Base-by-base conservation (phyloP, 2,888 invertebrate genomes). In the Ornithoptera alexandrae region DNA sequence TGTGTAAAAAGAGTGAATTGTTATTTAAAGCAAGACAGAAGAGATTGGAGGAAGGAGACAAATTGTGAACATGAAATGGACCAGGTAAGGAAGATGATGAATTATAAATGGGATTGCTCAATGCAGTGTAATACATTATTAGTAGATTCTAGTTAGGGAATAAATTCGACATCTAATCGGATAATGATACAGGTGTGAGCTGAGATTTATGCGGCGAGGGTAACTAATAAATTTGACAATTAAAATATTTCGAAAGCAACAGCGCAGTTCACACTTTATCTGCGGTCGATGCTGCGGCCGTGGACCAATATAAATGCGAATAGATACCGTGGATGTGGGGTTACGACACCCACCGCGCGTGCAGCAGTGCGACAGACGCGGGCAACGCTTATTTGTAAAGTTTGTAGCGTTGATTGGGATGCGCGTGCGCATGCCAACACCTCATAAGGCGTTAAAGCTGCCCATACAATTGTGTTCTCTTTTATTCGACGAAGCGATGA, bases 291-390 rank as follows among this genome's bases (percentile, higher is more conserved):
- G 50, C 18, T 18, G 50, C 56, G 20, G 57, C 58, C 42, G 1
- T 18, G 36, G 18, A 58, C 65, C 65, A 69, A 65, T 61, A 69
- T 69, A 17, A 61, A 69, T 65, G 56, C 50, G 68, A 63, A 68
- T 30, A 63, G 63, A 63, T 58, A 17, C 46, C 7, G 17, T 20
- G 22, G 4, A 50, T 15, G 1, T 18, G 17, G 42, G 42, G 36
- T 65, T 69, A 57, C 65, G 65, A 69, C 69, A 69, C 69, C 69
- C 56, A 61, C 69, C 22, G 69, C 69, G 46, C 56, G 60, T 61
- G 70, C 39, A 63, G 56, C 30, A 36, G 57, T 64, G 59, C 53
- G 63, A 63, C 67, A 60, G 63, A 24, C 59, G 50, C 56, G 30
- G 30, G 64, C 63, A 60, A 42, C 39, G 63, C 50, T 67, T 70